A percentile compares a stretch with the other conserved stretches of the same genome.
Evolutionary conservation across 2,888 invertebrate genomes (phyloP).

Genomic region (Dryobota labecula): DNA sequence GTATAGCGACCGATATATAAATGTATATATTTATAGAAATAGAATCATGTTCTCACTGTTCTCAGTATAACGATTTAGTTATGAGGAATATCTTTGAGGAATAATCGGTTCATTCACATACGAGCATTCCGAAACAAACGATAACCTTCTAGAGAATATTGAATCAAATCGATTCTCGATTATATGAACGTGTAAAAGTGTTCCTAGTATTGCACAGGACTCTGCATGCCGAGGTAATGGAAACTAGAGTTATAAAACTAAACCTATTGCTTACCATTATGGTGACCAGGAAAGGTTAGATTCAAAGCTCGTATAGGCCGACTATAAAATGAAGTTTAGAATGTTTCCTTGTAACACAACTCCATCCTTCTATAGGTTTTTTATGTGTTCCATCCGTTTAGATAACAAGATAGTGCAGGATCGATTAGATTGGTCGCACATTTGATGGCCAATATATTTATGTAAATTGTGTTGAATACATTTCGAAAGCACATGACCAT

Average conservation of each 20-base stretch:
- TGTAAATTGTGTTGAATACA: conserved; percentile 39
- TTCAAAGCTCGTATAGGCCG: conserved; percentile 69
- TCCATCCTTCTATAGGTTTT: conserved; percentile 56
- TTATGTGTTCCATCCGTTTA: conserved; percentile 61
- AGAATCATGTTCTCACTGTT: conserved; percentile 55
- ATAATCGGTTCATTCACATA: conserved; percentile 55
- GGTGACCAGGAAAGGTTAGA: conserved; percentile 72
- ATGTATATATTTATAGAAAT: conserved; percentile 49
- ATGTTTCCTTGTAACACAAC: conserved; percentile 66
- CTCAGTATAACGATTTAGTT: conserved; percentile 34
- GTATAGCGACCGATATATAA: conserved; percentile 59
- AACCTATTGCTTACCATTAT: conserved; percentile 73
- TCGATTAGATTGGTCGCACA: conserved; percentile 47
- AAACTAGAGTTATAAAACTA: conserved; percentile 77
- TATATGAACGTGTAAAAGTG: conserved; percentile 70
- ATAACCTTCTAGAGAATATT: conserved; percentile 61
- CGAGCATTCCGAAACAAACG: conserved; percentile 61
- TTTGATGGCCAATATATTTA: conserved; percentile 52
- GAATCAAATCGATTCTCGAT: conserved; percentile 68
- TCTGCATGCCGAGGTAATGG: conserved; percentile 71
- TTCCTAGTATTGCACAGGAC: conserved; percentile 72
- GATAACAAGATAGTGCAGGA: conserved; percentile 51
- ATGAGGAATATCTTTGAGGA: conserved; percentile 43
- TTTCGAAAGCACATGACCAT: conserved; percentile 27
- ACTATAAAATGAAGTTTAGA: conserved; percentile 67